Evolutionary conservation across 2,797 vertebrate genomes (phyloP).

Genomic region (Hirundo rustica): DNA sequence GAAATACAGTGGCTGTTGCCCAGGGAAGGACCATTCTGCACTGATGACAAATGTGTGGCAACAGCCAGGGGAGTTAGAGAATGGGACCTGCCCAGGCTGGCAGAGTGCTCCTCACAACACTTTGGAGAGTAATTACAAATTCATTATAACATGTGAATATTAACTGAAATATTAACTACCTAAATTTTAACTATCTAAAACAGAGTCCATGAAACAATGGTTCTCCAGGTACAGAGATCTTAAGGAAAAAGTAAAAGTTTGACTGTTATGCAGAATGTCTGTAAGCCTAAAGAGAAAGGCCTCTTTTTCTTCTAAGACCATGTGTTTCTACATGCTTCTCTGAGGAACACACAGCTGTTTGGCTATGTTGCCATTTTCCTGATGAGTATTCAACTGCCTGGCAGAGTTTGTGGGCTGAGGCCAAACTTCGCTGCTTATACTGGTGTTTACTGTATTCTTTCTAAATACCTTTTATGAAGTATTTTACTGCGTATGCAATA

Average conservation of each 20-base stretch:
- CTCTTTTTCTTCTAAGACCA: not conserved
- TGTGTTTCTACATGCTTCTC: not conserved
- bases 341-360: constrained; percentile 24
- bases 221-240: not conserved
- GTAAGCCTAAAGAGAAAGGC: not conserved
- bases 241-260: not conserved
- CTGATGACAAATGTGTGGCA: not conserved
- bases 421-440: not conserved
- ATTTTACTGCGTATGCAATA: not conserved
- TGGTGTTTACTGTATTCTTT: not conserved
- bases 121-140: not conserved
- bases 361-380: not conserved
- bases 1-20: not conserved
- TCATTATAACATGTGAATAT: not conserved
- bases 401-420: not conserved
- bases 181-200: not conserved
- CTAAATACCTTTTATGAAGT: constrained; percentile 4
- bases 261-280: not conserved
- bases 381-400: constrained; percentile 1
- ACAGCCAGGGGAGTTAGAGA: not conserved
- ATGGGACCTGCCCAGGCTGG: accelerated
- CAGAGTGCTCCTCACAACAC: not conserved
- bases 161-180: not conserved
- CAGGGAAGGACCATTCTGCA: not conserved
- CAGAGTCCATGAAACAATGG: not conserved